Percentiles rank a stretch among this genome's conserved stretches.
phyloP scores from a whole-genome alignment of 2,797 vertebrate species.

The Intellagama lesueurii region DNA sequence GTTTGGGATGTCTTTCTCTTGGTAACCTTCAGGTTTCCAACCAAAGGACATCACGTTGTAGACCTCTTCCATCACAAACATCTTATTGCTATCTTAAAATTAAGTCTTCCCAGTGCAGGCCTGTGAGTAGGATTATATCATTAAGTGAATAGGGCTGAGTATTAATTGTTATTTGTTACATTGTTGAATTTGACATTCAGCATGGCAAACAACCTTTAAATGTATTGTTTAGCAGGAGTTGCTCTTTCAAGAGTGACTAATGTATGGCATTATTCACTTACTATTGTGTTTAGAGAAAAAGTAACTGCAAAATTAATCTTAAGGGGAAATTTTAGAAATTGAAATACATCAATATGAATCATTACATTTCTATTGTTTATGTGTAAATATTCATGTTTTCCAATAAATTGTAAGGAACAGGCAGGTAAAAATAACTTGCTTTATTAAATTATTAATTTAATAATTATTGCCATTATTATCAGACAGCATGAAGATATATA shows the following conservation, averaged over 20 bases:
- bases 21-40: not conserved
- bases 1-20: not conserved
- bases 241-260: constrained; percentile 52
- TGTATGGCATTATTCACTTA: constrained; percentile 32
- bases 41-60: not conserved
- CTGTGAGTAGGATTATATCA: not conserved
- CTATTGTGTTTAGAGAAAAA: constrained; percentile 48
- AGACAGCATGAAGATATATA: constrained; percentile 48
- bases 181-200: constrained; percentile 64
- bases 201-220: constrained; percentile 55
- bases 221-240: constrained; percentile 13
- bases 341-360: constrained; percentile 62
- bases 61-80: not conserved
- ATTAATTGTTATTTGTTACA: constrained; percentile 41
- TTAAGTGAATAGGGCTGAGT: constrained; percentile 54
- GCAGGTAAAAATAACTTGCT: constrained; percentile 51
- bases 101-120: not conserved
- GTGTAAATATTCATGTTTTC: constrained; percentile 67
- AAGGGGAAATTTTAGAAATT: constrained; percentile 60
- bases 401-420: constrained; percentile 59
- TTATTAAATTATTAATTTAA: constrained; percentile 35
- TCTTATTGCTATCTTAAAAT: not conserved
- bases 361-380: constrained; percentile 66
- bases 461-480: constrained; percentile 56
- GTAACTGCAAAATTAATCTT: constrained; percentile 71